Evolutionary conservation across 2,888 invertebrate species (phyloP), one percentile per base, ranked within the genome.

Genomic region (Coecobrya sp.): DNA sequence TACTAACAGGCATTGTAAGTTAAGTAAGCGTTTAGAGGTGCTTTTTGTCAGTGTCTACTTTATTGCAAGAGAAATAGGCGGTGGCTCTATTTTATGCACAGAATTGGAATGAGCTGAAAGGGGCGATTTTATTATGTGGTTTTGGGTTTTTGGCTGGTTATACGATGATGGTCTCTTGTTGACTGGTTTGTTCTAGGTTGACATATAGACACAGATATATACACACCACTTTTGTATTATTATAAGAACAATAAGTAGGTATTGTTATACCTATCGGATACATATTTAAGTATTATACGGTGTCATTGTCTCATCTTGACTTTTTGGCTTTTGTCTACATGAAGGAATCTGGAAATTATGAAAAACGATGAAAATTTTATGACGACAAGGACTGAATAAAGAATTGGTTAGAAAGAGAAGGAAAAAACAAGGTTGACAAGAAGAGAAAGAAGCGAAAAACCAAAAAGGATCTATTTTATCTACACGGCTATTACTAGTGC

Each of bases 371-470:
- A 90, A 73, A 62, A 82, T 76, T 79, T 89, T 89, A 89, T 89
- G 89, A 89, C 89, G 92, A 88, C 87, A 88, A 92, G 92, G 88
- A 82, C 84, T 92, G 88, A 84, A 92, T 92, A 92, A 62, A 88
- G 76, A 92, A 82, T 87, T 73, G 82, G 82, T 13, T 25, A 22
- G 65, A 16, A 22, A 45, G 68, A 36, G 45, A 49, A 19, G 45
- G 70, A 52, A 62, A 85, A 89, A 85, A 90, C 89, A 84, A 90
- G 85, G 89, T 90, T 85, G 73, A 90, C 89, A 90, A 42, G 70
- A 52, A 76, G 22, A 25, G 19, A 76, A 49, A 59, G 16, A 73
- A 55, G 86, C 1, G 76, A 25, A 76, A 11, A 76, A 45, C 49
- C 76, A 49, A 49, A 36, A 86, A 52, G 42, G 79, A 86, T 89